These are phyloP conservation scores for Polymixis flavicincta DNA, from an alignment of 2,888 invertebrate species.

Conservation along the genomic window DNA sequence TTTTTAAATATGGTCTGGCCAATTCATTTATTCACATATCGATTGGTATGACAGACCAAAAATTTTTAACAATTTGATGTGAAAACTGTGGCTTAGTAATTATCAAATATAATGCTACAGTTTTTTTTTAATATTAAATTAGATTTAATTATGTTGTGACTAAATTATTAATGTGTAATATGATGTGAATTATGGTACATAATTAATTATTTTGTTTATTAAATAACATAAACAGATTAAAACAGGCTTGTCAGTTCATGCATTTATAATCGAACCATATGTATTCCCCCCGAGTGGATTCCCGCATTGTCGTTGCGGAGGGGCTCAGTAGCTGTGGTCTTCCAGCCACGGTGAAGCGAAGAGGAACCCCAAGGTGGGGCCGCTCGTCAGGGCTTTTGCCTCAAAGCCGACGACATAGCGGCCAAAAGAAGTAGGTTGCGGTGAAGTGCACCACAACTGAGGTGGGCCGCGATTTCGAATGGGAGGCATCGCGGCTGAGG, in stretches of 20 bases:
- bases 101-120: neutral
- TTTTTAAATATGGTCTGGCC: too few species aligned
- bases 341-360: too few species aligned
- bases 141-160: neutral
- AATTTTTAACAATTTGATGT: neutral
- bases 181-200: neutral
- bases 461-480: too few species aligned
- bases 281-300: too few species aligned
- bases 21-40: neutral
- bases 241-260: neutral
- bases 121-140: neutral
- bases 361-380: too few species aligned
- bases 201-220: conserved; percentile 1
- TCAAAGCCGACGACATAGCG: too few species aligned
- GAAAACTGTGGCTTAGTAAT: neutral
- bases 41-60: neutral
- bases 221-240: neutral
- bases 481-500: too few species aligned
- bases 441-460: too few species aligned
- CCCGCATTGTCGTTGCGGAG: too few species aligned
- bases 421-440: too few species aligned
- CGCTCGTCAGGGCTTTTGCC: too few species aligned
- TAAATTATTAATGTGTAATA: neutral
- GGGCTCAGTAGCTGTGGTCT: too few species aligned
- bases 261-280: neutral